Percentiles rank a stretch among this genome's conserved stretches.
Evolutionary conservation across 30 jellyfish, hydroid and myxozoan species (phyloP).

Genomic region (Morbakka virulenta): DNA sequence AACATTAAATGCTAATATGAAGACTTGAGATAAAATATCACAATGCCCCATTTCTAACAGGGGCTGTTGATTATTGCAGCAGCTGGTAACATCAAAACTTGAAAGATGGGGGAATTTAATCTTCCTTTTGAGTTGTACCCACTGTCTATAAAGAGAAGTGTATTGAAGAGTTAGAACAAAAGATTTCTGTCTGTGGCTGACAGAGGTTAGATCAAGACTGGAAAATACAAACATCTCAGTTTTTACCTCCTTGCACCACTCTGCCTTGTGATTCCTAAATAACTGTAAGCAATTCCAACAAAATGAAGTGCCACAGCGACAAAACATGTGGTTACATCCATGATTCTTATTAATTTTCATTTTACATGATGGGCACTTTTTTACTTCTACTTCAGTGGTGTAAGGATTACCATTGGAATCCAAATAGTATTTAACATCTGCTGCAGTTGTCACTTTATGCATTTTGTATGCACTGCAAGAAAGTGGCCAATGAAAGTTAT

Average conservation of each 20-base stretch:
- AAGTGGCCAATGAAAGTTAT: constrained; percentile 41
- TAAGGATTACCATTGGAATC: background rate
- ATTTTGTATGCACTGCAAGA: constrained; percentile 1
- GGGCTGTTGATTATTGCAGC: too few relatives aligned
- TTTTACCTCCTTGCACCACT: background rate
- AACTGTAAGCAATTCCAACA: constrained; percentile 28
- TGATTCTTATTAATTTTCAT: constrained; percentile 19
- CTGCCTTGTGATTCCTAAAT: background rate
- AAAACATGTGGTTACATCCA: constrained; percentile 28
- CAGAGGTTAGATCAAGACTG: constrained; percentile 21
- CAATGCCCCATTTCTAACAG: too few relatives aligned
- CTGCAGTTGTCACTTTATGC: background rate
- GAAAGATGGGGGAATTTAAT: too few relatives aligned
- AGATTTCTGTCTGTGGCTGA: too few relatives aligned
- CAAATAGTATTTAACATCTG: too few relatives aligned
- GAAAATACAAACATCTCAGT: constrained; percentile 2
- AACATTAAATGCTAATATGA: too few relatives aligned
- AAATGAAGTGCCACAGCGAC: constrained; percentile 18
- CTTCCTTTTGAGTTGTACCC: too few relatives aligned
- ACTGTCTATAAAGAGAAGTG: too few relatives aligned
- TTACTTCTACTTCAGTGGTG: constrained; percentile 13
- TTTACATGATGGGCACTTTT: constrained; percentile 34
- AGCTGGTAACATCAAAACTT: too few relatives aligned
- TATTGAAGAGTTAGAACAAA: too few relatives aligned
- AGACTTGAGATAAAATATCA: too few relatives aligned